Percentiles rank a stretch among this genome's conserved stretches.
Conservation (phyloP, 2,797 vertebrate genomes). For the Epinephelus awoara region DNA sequence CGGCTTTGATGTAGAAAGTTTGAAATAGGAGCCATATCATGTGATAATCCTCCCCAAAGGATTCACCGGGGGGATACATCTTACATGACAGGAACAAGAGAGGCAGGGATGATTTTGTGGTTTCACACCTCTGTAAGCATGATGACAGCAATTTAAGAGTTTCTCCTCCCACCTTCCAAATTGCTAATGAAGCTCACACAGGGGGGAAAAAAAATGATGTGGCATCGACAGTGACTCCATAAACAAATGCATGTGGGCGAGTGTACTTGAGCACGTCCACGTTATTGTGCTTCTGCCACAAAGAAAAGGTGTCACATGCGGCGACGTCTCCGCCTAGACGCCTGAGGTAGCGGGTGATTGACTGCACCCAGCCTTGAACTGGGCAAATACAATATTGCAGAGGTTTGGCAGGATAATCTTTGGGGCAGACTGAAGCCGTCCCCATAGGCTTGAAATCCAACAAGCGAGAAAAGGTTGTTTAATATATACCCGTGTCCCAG, state of each 20-base stretch:
- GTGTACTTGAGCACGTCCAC: slow-evolving; percentile 7
- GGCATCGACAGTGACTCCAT: background rate
- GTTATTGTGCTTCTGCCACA: slow-evolving; percentile 23
- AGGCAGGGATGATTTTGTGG: slow-evolving; percentile 19
- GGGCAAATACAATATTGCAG: slow-evolving; percentile 52
- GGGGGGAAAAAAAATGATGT: background rate
- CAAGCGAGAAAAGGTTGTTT: slow-evolving; percentile 72
- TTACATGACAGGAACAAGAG: slow-evolving; percentile 23
- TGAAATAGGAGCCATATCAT: slow-evolving; percentile 46
- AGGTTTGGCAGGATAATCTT: slow-evolving; percentile 57
- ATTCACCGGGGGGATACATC: slow-evolving; percentile 29
- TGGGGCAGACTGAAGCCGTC: slow-evolving; percentile 56
- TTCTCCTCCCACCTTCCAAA: slow-evolving; percentile 4
- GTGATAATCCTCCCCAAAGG: slow-evolving; percentile 42
- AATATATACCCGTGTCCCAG: slow-evolving; percentile 65
- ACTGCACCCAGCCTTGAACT: slow-evolving; percentile 51
- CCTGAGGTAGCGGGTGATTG: slow-evolving; percentile 56
- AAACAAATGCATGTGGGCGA: background rate
- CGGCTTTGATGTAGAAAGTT: slow-evolving; percentile 59
- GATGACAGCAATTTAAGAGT: slow-evolving; percentile 29
- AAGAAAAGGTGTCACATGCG: slow-evolving; percentile 30
- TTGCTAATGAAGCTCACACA: slow-evolving; percentile 42
- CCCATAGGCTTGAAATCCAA: slow-evolving; percentile 63
- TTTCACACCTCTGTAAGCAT: slow-evolving; percentile 48
- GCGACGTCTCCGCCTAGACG: slow-evolving; percentile 13